Evolutionary conservation across 2,888 invertebrate species (phyloP).

Genomic region (Parascotia fuliginaria): DNA sequence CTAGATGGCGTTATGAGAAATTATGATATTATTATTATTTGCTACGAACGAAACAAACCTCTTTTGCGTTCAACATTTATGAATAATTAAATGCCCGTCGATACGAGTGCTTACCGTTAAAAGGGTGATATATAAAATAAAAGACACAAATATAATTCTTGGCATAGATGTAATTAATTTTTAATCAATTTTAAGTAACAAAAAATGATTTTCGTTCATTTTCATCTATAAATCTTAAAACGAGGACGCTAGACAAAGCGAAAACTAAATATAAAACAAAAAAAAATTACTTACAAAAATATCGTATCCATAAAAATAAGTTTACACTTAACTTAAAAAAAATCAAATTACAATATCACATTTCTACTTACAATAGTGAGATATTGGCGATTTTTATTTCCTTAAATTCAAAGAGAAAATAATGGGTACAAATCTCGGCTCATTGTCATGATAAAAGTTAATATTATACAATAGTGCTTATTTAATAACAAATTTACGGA

Average conservation of each 20-base stretch:
- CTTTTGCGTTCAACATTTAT: too few relatives aligned
- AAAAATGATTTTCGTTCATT: constrained; percentile 75
- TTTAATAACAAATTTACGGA: constrained; percentile 74
- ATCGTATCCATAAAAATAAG: constrained; percentile 78
- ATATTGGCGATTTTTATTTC: constrained; percentile 75
- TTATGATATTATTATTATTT: too few relatives aligned
- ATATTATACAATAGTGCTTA: constrained; percentile 69
- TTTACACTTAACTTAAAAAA: constrained; percentile 78
- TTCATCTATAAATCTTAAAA: constrained; percentile 79
- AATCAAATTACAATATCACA: constrained; percentile 86
- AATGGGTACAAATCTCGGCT: constrained; percentile 67
- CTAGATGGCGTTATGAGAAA: too few relatives aligned
- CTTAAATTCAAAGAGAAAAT: constrained; percentile 66
- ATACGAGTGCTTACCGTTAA: neutral
- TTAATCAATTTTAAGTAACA: constrained; percentile 85
- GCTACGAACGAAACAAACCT: too few relatives aligned
- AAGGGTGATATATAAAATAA: constrained; percentile 48
- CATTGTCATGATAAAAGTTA: constrained; percentile 67
- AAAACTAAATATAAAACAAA: constrained; percentile 74
- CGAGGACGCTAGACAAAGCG: constrained; percentile 80
- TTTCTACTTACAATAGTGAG: constrained; percentile 86
- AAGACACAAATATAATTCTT: constrained; percentile 72
- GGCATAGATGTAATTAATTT: constrained; percentile 85
- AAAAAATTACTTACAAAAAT: constrained; percentile 83
- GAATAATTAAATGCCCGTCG: too few relatives aligned